Evolutionary conservation across 1,140 invertebrate species (phyloP).

Genomic region (Platyscapa corneri): DNA sequence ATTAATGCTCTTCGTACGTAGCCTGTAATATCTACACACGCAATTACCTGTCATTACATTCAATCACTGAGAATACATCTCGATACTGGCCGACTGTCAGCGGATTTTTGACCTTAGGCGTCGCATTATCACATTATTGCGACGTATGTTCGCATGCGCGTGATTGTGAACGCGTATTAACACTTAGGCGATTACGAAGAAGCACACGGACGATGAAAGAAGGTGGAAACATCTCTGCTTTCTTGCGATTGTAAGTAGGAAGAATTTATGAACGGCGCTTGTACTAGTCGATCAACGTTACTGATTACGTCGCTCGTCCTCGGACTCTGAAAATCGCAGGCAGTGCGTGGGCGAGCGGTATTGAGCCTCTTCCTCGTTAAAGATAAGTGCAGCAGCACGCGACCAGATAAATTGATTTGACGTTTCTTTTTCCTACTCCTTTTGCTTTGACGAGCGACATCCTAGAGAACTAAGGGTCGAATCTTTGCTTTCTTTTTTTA

Average conservation of each 20-base stretch:
- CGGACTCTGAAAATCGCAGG: background rate
- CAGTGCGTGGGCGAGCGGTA: constrained; percentile 22
- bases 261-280: constrained; percentile 35
- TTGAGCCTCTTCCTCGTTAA: constrained; percentile 40
- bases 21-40: no score
- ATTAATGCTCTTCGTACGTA: background rate
- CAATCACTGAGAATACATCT: background rate
- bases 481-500: no score
- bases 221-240: background rate
- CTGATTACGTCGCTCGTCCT: constrained; percentile 4
- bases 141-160: background rate
- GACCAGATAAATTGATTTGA: constrained; percentile 20
- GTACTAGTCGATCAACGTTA: background rate
- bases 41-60: background rate
- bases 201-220: background rate
- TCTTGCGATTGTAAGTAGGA: background rate
- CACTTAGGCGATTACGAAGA: background rate
- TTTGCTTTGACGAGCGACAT: no score
- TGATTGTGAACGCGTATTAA: no score
- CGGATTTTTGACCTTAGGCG: background rate
- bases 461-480: no score
- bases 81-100: background rate
- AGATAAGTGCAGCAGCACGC: background rate
- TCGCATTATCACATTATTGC: background rate
- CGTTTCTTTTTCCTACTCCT: background rate